These are phyloP conservation scores for Danio albolineatus DNA, from an alignment of 2,797 vertebrate genomes.

Conservation along the genomic window DNA sequence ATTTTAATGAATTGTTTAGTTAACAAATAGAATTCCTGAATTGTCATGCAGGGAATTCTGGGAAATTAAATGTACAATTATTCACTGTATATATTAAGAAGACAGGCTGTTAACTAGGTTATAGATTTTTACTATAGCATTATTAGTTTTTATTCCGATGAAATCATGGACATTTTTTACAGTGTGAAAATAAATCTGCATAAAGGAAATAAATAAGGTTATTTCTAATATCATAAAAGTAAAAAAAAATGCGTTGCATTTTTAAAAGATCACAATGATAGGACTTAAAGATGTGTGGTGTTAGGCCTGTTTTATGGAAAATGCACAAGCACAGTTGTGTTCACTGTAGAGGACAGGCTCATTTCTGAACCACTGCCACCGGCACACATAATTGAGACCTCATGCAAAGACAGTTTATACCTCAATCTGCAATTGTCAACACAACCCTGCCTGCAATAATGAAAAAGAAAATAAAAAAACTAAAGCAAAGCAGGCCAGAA, in stretches of 20 bases:
- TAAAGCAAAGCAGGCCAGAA: constrained; percentile 53
- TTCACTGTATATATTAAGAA: no score
- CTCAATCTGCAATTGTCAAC: constrained; percentile 61
- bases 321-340: constrained; percentile 12
- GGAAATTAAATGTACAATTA: no score
- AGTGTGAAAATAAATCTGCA: not conserved
- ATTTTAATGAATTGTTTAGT: no score
- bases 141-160: no score
- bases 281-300: constrained; percentile 3
- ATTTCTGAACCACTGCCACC: constrained; percentile 20
- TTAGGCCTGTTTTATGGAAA: constrained; percentile 35
- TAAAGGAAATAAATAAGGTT: not conserved
- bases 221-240: not conserved
- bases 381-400: constrained; percentile 56
- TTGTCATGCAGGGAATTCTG: no score
- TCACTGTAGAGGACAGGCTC: not conserved
- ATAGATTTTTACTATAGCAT: no score
- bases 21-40: no score
- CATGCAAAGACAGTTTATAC: constrained; percentile 63
- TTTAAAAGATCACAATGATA: not conserved
- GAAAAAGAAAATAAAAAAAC: constrained; percentile 56
- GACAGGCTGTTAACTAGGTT: no score
- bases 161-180: no score
- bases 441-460: constrained; percentile 43
- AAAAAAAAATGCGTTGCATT: not conserved